Conservation (phyloP, 2,797 vertebrate species). For the Schizopygopsis malacanthus region DNA sequence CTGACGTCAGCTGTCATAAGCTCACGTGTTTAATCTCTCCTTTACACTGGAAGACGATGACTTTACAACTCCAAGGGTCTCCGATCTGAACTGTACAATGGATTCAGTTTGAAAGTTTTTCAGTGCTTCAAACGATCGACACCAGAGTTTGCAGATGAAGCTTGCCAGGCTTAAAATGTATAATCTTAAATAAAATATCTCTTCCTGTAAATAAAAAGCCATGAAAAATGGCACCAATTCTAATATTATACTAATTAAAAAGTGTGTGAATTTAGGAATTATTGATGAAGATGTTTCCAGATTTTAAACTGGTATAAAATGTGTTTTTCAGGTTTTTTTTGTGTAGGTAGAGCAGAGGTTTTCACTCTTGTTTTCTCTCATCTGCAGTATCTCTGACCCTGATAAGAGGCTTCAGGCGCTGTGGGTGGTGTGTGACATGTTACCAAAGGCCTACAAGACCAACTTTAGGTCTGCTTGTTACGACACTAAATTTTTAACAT, state of each 20-base stretch:
- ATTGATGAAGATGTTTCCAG: neutral
- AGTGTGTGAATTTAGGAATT: neutral
- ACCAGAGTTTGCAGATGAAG: neutral
- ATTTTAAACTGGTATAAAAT: neutral
- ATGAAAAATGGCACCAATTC: neutral
- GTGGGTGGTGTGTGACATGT: constrained; percentile 90
- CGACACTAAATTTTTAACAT: neutral
- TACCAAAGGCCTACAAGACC: constrained; percentile 90
- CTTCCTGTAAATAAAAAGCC: neutral
- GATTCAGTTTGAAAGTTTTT: neutral
- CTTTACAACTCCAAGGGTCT: neutral
- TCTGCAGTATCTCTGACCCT: constrained; percentile 87
- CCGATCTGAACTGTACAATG: neutral
- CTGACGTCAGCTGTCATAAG: neutral
- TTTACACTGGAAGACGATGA: neutral
- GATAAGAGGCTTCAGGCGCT: constrained; percentile 93
- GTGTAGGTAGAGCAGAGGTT: neutral
- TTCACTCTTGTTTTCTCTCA: neutral
- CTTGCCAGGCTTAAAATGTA: neutral
- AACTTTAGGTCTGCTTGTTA: constrained; percentile 76
- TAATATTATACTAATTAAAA: neutral
- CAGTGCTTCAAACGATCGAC: neutral
- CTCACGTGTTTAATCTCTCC: neutral
- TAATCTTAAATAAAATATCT: neutral
- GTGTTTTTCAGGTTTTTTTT: no score